phyloP scores from a whole-genome alignment of 2,888 invertebrate genomes.

The Nephrocerus scutellatus region DNA sequence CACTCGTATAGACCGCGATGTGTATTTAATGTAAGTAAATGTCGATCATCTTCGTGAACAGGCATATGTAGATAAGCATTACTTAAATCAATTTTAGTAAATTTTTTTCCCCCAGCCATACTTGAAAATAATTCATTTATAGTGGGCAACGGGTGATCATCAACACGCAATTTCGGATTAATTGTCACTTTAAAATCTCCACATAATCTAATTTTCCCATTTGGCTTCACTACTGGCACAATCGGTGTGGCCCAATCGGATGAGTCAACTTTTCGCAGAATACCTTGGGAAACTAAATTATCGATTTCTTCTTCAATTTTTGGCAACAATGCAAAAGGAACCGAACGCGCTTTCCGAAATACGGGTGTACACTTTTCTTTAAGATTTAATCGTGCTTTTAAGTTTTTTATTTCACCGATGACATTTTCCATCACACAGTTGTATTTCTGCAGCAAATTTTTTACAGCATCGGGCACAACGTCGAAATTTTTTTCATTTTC shows the following conservation, averaged over 20 bases:
- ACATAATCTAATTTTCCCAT: conserved; percentile 23
- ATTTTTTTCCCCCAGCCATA: conserved; percentile 22
- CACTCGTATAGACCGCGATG: conserved; percentile 33
- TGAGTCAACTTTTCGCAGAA: conserved; percentile 16
- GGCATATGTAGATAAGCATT: conserved; percentile 36
- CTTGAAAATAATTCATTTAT: conserved; percentile 24
- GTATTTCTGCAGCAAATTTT: conserved; percentile 1
- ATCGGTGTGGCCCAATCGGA: conserved; percentile 33
- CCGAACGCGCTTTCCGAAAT: conserved; percentile 19
- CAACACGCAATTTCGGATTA: conserved; percentile 23
- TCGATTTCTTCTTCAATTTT: conserved; percentile 18
- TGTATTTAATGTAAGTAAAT: conserved; percentile 33
- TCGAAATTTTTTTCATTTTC: background rate
- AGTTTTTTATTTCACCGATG: conserved; percentile 7
- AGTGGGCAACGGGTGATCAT: conserved; percentile 27
- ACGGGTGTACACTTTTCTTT: conserved; percentile 17
- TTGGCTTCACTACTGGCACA: conserved; percentile 29
- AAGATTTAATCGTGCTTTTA: conserved; percentile 17
- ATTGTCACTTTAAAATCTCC: conserved; percentile 24
- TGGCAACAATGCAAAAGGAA: conserved; percentile 8
- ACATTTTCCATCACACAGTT: background rate
- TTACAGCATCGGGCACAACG: no score
- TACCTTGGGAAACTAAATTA: conserved; percentile 11
- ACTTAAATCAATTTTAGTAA: conserved; percentile 28
- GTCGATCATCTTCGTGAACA: conserved; percentile 27